These are phyloP conservation scores for Adelphocoris suturalis DNA, from an alignment of 2,888 invertebrate species.

Conservation along the genomic window DNA sequence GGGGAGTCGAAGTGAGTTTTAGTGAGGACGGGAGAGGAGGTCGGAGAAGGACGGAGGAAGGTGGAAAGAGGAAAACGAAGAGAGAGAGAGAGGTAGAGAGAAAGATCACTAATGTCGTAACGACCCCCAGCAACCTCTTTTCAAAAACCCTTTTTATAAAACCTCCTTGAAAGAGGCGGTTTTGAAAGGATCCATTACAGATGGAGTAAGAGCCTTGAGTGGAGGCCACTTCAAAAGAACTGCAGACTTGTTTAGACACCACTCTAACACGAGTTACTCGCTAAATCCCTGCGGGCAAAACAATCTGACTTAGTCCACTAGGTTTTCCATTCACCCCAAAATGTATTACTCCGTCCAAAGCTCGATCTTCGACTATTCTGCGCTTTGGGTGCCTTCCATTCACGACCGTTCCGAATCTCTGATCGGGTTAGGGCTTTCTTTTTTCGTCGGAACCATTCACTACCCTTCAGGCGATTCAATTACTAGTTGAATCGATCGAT, in stretches of 20 bases:
- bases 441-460: slow-evolving; percentile 1
- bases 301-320: slow-evolving; percentile 69
- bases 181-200: slow-evolving; percentile 73
- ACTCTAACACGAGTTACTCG: slow-evolving; percentile 71
- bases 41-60: slow-evolving; percentile 18
- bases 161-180: slow-evolving; percentile 68
- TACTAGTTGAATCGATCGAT: slow-evolving; percentile 14
- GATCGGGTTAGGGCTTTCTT: slow-evolving; percentile 37
- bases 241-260: slow-evolving; percentile 72
- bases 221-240: slow-evolving; percentile 71
- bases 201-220: slow-evolving; percentile 72
- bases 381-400: neutral
- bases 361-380: slow-evolving; percentile 47
- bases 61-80: neutral
- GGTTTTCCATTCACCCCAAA: slow-evolving; percentile 40
- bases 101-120: slow-evolving; percentile 70
- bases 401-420: neutral
- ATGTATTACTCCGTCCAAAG: slow-evolving; percentile 33
- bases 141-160: slow-evolving; percentile 70
- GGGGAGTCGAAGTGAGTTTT: slow-evolving; percentile 28
- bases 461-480: slow-evolving; percentile 2
- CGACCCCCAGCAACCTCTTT: slow-evolving; percentile 71
- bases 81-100: slow-evolving; percentile 40
- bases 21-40: neutral
- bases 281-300: slow-evolving; percentile 68